Conservation (phyloP, 1,140 invertebrate species). For the Brachionus angularis region DNA sequence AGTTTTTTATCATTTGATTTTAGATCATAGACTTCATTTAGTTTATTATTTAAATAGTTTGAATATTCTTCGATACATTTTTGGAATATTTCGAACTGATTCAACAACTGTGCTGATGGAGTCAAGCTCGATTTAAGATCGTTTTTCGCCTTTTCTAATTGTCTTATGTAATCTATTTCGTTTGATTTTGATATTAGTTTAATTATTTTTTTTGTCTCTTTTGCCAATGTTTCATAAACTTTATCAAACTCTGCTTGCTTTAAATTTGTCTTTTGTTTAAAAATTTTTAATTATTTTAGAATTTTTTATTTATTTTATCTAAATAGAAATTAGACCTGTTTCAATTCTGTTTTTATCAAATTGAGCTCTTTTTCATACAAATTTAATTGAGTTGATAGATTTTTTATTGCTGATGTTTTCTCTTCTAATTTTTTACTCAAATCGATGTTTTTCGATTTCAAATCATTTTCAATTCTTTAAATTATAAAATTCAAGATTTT, state of each 20-base stretch:
- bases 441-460: neutral
- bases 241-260: slow-evolving; percentile 13
- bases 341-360: slow-evolving; percentile 18
- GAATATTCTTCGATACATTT: slow-evolving; percentile 12
- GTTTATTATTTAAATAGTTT: neutral
- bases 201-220: slow-evolving; percentile 27
- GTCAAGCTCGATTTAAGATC: slow-evolving; percentile 7
- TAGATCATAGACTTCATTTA: neutral
- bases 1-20: slow-evolving; percentile 9
- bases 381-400: slow-evolving; percentile 27
- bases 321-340: slow-evolving; percentile 1
- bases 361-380: slow-evolving; percentile 18
- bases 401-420: slow-evolving; percentile 15
- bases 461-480: slow-evolving; percentile 4
- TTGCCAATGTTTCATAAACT: slow-evolving; percentile 1
- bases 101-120: slow-evolving; percentile 10
- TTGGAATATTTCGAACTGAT: slow-evolving; percentile 20
- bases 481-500: neutral
- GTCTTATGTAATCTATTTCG: neutral
- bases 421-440: slow-evolving; percentile 15
- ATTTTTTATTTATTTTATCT: neutral
- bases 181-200: neutral
- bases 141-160: neutral
- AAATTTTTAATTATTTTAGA: neutral
- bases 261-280: neutral